phyloP scores from a whole-genome alignment of 2,797 vertebrate species.

The Antennarius maculatus region DNA sequence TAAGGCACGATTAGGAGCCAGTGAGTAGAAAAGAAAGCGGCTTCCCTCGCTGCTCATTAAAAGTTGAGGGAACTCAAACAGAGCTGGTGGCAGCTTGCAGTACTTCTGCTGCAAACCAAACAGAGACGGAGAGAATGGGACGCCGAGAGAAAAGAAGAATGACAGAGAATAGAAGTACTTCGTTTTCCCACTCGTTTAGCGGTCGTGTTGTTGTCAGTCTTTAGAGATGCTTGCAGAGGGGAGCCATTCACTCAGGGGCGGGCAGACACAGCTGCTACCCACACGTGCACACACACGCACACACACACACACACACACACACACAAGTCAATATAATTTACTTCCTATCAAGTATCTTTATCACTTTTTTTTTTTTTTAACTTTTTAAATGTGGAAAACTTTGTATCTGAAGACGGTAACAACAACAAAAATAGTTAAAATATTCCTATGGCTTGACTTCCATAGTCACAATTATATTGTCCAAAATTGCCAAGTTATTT shows the following conservation, averaged over 20 bases:
- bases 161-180: slow-evolving; percentile 65
- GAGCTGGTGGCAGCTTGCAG: slow-evolving; percentile 72
- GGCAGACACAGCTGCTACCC: slow-evolving; percentile 68
- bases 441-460: too few species aligned
- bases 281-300: slow-evolving; percentile 2
- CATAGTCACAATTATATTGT: background rate
- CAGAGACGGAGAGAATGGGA: slow-evolving; percentile 47
- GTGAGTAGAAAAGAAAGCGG: slow-evolving; percentile 45
- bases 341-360: background rate
- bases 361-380: background rate
- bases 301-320: slow-evolving; percentile 5
- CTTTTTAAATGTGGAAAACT: too few species aligned
- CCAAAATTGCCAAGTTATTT: background rate
- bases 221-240: slow-evolving; percentile 61
- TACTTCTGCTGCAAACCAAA: slow-evolving; percentile 69
- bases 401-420: too few species aligned
- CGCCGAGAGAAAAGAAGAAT: slow-evolving; percentile 56
- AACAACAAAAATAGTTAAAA: too few species aligned
- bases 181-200: slow-evolving; percentile 74
- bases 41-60: slow-evolving; percentile 72
- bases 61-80: slow-evolving; percentile 78
- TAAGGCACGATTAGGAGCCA: slow-evolving; percentile 47
- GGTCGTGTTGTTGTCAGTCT: slow-evolving; percentile 67
- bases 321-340: background rate
- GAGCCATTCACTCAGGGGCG: slow-evolving; percentile 46